Evolutionary conservation across 2,113 vertebrate genomes (phyloP).

Genomic region (Irena cyanogastra): DNA sequence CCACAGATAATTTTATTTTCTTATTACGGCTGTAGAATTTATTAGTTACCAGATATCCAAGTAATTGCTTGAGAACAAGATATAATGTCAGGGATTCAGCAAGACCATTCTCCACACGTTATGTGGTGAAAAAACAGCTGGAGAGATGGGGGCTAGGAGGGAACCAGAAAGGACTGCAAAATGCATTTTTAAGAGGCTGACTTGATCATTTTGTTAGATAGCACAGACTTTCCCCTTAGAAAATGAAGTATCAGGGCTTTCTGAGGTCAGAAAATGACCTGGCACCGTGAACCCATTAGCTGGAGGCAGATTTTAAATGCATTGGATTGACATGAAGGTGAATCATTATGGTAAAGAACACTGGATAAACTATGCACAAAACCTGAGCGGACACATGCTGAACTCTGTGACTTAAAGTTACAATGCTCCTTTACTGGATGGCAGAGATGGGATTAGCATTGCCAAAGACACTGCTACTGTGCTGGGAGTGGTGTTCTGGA

Average conservation of each 20-base stretch:
- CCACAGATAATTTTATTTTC: neutral
- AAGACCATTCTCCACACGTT: neutral
- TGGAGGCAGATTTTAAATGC: constrained; percentile 14
- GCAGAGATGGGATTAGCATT: neutral
- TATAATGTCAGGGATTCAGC: neutral
- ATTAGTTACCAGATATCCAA: neutral
- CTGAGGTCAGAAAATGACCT: neutral
- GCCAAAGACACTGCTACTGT: neutral
- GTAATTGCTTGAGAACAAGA: neutral
- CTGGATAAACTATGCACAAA: neutral
- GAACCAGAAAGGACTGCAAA: neutral
- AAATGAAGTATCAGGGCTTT: neutral
- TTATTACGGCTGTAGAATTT: neutral
- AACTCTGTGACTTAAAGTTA: neutral
- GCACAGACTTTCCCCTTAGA: neutral
- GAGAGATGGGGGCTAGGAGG: neutral
- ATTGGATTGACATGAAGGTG: constrained; percentile 16
- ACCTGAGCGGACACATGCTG: neutral
- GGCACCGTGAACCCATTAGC: neutral
- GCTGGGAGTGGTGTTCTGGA: neutral
- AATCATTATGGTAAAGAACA: neutral
- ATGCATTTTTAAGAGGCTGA: neutral
- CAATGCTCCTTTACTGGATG: neutral
- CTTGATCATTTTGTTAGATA: neutral
- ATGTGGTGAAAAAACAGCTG: neutral